These are phyloP conservation scores for Osmerus eperlanus DNA, from an alignment of 2,113 vertebrate genomes.

Conservation along the genomic window DNA sequence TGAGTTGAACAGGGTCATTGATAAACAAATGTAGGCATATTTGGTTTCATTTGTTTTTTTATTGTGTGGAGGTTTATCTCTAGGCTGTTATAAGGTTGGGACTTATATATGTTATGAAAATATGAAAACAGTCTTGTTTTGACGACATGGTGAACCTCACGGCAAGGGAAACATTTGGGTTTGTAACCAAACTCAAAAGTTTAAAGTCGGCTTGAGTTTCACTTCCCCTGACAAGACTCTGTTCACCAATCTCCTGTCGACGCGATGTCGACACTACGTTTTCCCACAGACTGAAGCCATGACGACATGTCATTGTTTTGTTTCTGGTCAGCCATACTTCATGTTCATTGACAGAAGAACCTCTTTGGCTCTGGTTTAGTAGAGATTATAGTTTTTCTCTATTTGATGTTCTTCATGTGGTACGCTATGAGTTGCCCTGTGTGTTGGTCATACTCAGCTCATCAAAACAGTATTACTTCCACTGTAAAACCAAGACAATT, in stretches of 20 bases:
- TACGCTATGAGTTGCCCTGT: conserved; percentile 37
- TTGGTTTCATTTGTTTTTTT: no score
- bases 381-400: conserved; percentile 11
- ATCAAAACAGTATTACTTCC: conserved; percentile 53
- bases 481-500: conserved; percentile 37
- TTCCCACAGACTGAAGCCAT: not conserved
- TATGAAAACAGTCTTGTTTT: no score
- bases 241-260: no score
- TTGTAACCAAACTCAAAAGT: not conserved
- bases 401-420: conserved; percentile 22
- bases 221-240: no score
- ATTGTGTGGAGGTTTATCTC: no score
- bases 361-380: conserved; percentile 16
- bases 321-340: not conserved
- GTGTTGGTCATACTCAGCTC: conserved; percentile 31
- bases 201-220: not conserved
- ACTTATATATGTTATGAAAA: no score
- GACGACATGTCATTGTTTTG: no score
- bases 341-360: not conserved
- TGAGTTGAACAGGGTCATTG: no score
- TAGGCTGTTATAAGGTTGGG: no score
- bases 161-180: no score
- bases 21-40: no score
- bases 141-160: not conserved
- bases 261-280: not conserved